A percentile compares a stretch with the other conserved stretches of the same genome.
These are phyloP conservation scores for Yasuhikotakia modesta DNA, from an alignment of 2,797 vertebrate genomes.

Conservation along the genomic window DNA sequence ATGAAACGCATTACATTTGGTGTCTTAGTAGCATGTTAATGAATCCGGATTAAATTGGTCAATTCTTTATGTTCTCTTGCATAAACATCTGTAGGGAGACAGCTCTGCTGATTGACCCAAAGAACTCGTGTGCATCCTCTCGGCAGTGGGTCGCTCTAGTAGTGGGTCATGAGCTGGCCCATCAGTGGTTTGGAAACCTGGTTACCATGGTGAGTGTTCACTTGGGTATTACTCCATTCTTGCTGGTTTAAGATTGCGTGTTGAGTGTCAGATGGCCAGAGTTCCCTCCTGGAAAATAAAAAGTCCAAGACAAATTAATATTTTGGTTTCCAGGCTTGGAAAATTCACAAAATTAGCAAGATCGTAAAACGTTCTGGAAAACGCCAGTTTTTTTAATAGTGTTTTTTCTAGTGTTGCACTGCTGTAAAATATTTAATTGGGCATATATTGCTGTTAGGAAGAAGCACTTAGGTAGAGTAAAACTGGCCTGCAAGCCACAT, in stretches of 20 bases:
- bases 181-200: conserved; percentile 99
- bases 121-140: conserved; percentile 97
- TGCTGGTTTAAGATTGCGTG: neutral
- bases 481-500: neutral
- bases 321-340: conserved; percentile 2
- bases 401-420: neutral
- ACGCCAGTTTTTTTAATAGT: neutral
- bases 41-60: no score
- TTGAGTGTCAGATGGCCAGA: neutral
- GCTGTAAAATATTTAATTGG: neutral
- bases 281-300: neutral
- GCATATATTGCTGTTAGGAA: neutral
- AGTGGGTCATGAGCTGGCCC: conserved; percentile 96
- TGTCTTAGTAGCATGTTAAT: no score
- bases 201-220: conserved; percentile 92
- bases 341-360: neutral
- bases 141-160: conserved; percentile 98
- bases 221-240: neutral
- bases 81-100: conserved; percentile 83
- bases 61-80: no score
- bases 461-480: neutral
- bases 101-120: conserved; percentile 95
- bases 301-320: neutral
- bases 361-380: neutral
- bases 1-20: no score